Evolutionary conservation across 2,888 invertebrate species (phyloP).

Genomic region (Dioctria rufipes): DNA sequence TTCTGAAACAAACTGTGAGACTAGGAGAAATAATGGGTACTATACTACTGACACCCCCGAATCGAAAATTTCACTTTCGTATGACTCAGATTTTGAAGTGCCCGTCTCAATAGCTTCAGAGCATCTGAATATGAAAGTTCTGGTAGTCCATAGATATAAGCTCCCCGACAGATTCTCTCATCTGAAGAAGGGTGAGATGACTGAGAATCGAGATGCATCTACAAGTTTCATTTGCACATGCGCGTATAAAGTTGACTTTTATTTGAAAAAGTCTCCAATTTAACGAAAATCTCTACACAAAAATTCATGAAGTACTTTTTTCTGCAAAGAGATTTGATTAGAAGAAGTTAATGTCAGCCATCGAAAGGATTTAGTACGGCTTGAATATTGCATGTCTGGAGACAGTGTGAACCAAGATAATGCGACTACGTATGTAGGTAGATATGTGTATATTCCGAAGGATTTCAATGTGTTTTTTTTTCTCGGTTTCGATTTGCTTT

Average conservation of each 20-base stretch:
- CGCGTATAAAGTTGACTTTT: not conserved
- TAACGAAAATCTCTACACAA: slow-evolving; percentile 23
- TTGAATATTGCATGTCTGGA: slow-evolving; percentile 37
- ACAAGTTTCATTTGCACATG: slow-evolving; percentile 13
- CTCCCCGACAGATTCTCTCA: slow-evolving; percentile 19
- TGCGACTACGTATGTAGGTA: too few relatives aligned
- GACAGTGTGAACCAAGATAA: not conserved
- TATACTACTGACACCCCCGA: not conserved
- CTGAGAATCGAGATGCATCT: slow-evolving; percentile 14
- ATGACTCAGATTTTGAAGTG: not conserved
- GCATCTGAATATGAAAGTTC: slow-evolving; percentile 39
- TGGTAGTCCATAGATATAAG: slow-evolving; percentile 34
- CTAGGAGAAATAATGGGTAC: too few relatives aligned
- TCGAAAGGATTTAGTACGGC: slow-evolving; percentile 9
- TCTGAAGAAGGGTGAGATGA: not conserved
- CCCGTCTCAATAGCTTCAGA: slow-evolving; percentile 22
- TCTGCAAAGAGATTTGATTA: slow-evolving; percentile 25
- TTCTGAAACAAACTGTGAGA: not conserved
- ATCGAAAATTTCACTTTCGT: not conserved
- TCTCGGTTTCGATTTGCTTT: not conserved
- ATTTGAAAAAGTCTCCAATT: slow-evolving; percentile 24
- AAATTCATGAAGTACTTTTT: not conserved
- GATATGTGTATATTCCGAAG: too few relatives aligned
- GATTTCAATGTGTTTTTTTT: not conserved
- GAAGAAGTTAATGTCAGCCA: not conserved